These are phyloP conservation scores for Acanthurus tractus DNA, from an alignment of 2,797 vertebrate species.

Conservation along the genomic window DNA sequence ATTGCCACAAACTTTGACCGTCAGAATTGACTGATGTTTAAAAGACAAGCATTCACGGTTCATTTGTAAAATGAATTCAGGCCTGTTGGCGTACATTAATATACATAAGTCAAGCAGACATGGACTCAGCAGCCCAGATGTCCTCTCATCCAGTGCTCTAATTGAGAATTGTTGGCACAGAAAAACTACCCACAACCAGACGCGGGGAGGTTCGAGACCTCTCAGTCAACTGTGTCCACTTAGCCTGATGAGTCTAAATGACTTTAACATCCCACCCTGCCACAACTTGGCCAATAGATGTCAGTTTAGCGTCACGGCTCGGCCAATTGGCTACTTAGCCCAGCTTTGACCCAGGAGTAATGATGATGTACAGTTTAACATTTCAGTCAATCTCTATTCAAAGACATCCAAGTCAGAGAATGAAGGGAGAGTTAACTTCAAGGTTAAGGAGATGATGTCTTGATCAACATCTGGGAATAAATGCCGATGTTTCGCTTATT, in stretches of 20 bases:
- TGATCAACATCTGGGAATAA: conserved; percentile 71
- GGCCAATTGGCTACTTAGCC: conserved; percentile 80
- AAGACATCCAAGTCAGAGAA: conserved; percentile 47
- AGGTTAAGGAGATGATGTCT: conserved; percentile 59
- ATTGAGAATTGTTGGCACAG: conserved; percentile 75
- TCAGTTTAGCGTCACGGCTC: conserved; percentile 76
- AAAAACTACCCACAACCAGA: conserved; percentile 74
- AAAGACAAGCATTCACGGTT: conserved; percentile 27
- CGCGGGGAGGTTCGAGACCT: conserved; percentile 78
- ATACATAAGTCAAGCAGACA: conserved; percentile 64
- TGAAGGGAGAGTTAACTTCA: conserved; percentile 31
- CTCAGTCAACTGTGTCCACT: conserved; percentile 83
- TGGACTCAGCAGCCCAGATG: conserved; percentile 63
- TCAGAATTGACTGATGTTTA: conserved; percentile 47
- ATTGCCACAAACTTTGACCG: conserved; percentile 13
- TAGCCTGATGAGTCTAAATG: conserved; percentile 84
- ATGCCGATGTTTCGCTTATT: conserved; percentile 57
- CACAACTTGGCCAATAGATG: conserved; percentile 76
- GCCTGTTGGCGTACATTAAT: conserved; percentile 48
- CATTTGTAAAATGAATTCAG: conserved; percentile 50
- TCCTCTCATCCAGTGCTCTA: conserved; percentile 71
- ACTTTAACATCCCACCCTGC: conserved; percentile 81
- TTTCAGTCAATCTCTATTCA: conserved; percentile 70
- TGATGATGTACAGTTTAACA: conserved; percentile 80
- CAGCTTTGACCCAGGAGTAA: conserved; percentile 75